phyloP scores from a whole-genome alignment of 37 sponge, comb jelly and placozoan genomes.

The Cliona cf. orientalis region DNA sequence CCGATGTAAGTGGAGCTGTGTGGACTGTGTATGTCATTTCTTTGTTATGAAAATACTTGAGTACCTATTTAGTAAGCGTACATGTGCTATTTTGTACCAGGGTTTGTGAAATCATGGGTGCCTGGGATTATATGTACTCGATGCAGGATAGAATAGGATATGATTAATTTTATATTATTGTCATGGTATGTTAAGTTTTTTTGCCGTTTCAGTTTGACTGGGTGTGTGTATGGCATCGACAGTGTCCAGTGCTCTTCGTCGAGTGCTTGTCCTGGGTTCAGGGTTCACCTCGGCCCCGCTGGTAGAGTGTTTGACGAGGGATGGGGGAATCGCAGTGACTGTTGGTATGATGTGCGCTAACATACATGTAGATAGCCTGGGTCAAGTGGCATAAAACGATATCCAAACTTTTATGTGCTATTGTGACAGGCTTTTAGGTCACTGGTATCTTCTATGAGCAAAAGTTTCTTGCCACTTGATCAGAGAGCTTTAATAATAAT shows the following conservation, averaged over 20 bases:
- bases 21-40: no score
- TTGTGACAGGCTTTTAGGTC: neutral
- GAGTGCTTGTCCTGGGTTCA: slow-evolving; percentile 91
- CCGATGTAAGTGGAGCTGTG: no score
- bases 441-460: no score
- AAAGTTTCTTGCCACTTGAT: no score
- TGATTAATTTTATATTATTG: neutral
- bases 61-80: neutral
- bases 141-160: neutral
- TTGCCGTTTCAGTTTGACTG: no score
- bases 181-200: neutral
- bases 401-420: neutral
- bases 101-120: neutral
- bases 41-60: neutral
- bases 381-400: neutral
- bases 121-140: neutral
- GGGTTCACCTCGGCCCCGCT: slow-evolving; percentile 84
- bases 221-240: no score
- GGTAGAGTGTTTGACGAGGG: slow-evolving; percentile 81
- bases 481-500: no score
- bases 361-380: neutral
- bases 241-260: slow-evolving; percentile 20
- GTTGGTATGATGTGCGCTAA: no score
- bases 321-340: slow-evolving; percentile 64
- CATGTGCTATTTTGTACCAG: neutral